Percentiles rank a stretch among this genome's conserved stretches.
Conservation (phyloP, 2,113 vertebrate genomes). For the Eolophus roseicapilla region DNA sequence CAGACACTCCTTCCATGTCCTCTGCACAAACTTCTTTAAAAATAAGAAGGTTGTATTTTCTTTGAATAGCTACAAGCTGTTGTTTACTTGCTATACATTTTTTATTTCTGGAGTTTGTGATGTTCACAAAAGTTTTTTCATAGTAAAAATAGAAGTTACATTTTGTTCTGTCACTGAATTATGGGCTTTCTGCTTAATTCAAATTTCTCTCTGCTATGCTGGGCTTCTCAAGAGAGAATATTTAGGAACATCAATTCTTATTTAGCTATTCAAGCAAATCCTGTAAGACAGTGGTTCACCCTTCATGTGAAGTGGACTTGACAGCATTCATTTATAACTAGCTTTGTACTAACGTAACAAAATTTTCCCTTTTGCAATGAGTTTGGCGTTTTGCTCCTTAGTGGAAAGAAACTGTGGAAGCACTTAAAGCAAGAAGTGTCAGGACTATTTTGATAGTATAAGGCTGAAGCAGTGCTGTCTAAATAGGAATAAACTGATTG, state of each 20-base stretch:
- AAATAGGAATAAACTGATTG: neutral
- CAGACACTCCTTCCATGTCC: neutral
- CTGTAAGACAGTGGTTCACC: neutral
- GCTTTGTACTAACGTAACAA: neutral
- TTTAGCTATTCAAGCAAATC: neutral
- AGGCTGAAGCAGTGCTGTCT: neutral
- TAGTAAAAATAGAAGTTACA: neutral
- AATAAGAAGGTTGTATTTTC: neutral
- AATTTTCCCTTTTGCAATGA: neutral
- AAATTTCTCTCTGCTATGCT: neutral
- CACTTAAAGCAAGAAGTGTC: neutral
- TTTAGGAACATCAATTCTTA: constrained; percentile 6
- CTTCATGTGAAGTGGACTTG: constrained; percentile 27
- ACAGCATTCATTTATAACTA: constrained; percentile 51
- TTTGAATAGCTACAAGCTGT: neutral
- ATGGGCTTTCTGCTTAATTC: neutral
- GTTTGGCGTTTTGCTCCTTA: neutral
- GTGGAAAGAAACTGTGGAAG: neutral
- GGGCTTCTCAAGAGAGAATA: neutral
- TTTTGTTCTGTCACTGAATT: neutral
- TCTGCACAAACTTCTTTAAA: neutral
- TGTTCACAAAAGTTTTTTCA: neutral
- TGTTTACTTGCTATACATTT: neutral
- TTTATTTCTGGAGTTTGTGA: neutral
- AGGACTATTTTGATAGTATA: neutral